Evolutionary conservation across 2,797 vertebrate genomes (phyloP), one percentile per base, ranked within the genome.

Genomic region (Fratercula arctica): DNA sequence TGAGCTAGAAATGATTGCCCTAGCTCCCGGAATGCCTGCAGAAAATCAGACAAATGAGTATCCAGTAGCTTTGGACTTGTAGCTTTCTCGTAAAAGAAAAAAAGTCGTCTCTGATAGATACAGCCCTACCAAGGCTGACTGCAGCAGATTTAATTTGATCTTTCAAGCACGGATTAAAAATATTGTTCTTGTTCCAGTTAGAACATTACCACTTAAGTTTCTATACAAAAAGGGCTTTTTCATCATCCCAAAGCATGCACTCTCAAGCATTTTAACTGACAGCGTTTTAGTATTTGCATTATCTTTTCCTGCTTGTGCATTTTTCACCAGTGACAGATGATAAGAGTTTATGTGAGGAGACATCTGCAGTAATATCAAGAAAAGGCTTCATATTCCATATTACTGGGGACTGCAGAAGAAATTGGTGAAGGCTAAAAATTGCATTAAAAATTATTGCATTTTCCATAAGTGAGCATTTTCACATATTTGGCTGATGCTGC

Each of bases 161-260:
- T 97, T 97, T 96, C 96, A 93, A 78, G 85, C 85, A 66, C 2
- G 26, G 96, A 96, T 98, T 98, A 97, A 97, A 97, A 96, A 96
- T 97, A 95, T 78, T 97, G 95, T 95, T 97, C 95, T 92, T 83
- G 45, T 87, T 96, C 78, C 92, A 90, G 92, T 94, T 97, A 93
- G 95, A 94, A 93, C 63, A 88, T 83, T 97, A 70, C 94, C 79
- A 88, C 79, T 97, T 96, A 95, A 89, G 85, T 93, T 97, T 95
- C 82, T 84, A 63, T 96, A 93, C 79, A 91, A 91, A 95, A 94
- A 78, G 85, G 67, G 46, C 87, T 94, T 96, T 97, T 97, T 97
- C 91, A 93, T 98, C 96, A 95, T 94, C 83, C 67, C 2, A 0
- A 79, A 39, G 51, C 64, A n/a, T 1, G 1, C 41, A 53, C 70